These are phyloP conservation scores for Euura saliciscinereae DNA, from an alignment of 1,140 invertebrate species.

Conservation along the genomic window DNA sequence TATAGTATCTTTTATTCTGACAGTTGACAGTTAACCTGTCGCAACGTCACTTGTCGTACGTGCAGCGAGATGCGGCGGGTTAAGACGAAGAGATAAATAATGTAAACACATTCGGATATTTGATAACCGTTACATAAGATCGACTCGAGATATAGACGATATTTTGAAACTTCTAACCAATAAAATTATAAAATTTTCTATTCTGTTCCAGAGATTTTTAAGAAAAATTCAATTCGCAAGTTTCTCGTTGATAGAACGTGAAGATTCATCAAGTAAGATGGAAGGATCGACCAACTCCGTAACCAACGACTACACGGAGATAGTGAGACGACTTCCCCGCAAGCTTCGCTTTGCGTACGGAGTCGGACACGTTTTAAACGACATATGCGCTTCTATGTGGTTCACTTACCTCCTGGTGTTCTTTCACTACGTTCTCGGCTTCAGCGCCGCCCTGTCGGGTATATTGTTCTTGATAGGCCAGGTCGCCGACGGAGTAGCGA, in stretches of 20 bases:
- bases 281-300: conserved; percentile 27
- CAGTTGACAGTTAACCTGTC: no score
- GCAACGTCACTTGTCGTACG: no score
- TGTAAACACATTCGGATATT: background rate
- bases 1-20: no score
- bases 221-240: no score
- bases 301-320: conserved; percentile 42
- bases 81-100: no score
- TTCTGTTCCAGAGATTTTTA: no score
- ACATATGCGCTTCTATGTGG: conserved; percentile 96
- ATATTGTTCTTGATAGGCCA: conserved; percentile 84
- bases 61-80: no score
- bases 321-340: conserved; percentile 34
- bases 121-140: background rate
- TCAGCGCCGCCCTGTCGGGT: conserved; percentile 78
- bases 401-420: conserved; percentile 96
- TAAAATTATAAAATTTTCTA: no score
- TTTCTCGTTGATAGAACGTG: no score
- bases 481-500: conserved; percentile 87
- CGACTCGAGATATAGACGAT: background rate
- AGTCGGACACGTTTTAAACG: conserved; percentile 85
- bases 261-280: conserved; percentile 22
- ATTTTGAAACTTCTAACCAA: background rate
- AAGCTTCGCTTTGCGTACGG: conserved; percentile 48
- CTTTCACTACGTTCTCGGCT: conserved; percentile 83